Conservation (phyloP, 1,140 invertebrate species). For the Chrysoperla carnea region DNA sequence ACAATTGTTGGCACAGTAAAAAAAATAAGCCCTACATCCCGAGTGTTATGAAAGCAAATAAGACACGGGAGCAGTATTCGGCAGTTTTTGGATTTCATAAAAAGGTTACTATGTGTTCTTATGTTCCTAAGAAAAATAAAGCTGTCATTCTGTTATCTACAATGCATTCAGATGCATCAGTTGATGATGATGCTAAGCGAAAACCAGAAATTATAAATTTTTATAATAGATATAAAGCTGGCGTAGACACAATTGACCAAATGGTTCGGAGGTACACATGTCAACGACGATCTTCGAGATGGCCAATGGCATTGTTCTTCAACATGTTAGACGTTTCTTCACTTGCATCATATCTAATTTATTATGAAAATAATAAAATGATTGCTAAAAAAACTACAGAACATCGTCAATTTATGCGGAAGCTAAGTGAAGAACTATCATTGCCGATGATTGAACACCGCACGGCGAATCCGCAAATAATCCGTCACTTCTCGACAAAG, state of each 20-base stretch:
- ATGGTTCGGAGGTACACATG: slow-evolving; percentile 2
- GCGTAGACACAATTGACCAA: slow-evolving; percentile 5
- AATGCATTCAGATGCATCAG: slow-evolving; percentile 10
- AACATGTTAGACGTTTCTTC: slow-evolving; percentile 11
- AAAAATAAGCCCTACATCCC: too few species aligned
- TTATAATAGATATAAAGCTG: slow-evolving; percentile 5
- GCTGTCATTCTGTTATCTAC: slow-evolving; percentile 11
- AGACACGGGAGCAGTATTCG: slow-evolving; percentile 3
- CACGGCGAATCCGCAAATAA: too few species aligned
- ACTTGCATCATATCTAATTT: slow-evolving; percentile 8
- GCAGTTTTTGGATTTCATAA: slow-evolving; percentile 14
- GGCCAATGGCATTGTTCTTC: slow-evolving; percentile 14
- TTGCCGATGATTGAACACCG: too few species aligned
- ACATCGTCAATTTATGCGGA: too few species aligned
- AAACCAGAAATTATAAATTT: not conserved
- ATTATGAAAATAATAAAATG: slow-evolving; percentile 11
- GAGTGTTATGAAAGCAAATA: slow-evolving; percentile 1
- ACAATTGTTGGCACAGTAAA: too few species aligned
- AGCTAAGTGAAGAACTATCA: too few species aligned
- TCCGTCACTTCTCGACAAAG: too few species aligned
- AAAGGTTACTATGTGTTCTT: slow-evolving; percentile 11
- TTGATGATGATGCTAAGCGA: slow-evolving; percentile 3
- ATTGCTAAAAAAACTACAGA: too few species aligned
- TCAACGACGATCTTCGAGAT: slow-evolving; percentile 9
- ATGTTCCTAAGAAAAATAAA: slow-evolving; percentile 15